Evolutionary conservation across 2,888 invertebrate genomes (phyloP).

Genomic region (Nephrocerus scutellatus): DNA sequence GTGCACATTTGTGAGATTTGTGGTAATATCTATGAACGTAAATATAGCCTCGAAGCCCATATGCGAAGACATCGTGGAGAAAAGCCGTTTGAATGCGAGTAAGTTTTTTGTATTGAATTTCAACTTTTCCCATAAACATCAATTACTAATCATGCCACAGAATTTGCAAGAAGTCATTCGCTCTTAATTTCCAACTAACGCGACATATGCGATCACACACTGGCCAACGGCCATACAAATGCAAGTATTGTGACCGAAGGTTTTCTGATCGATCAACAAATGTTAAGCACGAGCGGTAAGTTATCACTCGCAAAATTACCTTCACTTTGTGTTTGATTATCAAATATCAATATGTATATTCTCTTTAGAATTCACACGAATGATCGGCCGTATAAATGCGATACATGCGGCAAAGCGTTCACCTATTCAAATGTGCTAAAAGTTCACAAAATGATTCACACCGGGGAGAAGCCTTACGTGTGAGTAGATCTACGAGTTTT

Average conservation of each 20-base stretch:
- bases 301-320: not conserved
- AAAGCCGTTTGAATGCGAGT: conserved; percentile 45
- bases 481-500: conserved; percentile 26
- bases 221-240: conserved; percentile 42
- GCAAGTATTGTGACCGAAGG: conserved; percentile 40
- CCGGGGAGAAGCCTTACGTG: conserved; percentile 44
- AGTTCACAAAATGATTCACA: conserved; percentile 41
- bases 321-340: not conserved
- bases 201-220: conserved; percentile 46
- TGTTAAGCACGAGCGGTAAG: conserved; percentile 45
- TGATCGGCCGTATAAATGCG: conserved; percentile 41
- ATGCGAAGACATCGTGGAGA: conserved; percentile 44
- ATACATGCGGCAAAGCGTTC: conserved; percentile 43
- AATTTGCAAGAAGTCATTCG: conserved; percentile 41
- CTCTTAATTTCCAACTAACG: conserved; percentile 43
- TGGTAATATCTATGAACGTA: conserved; percentile 42
- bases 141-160: too few relatives aligned
- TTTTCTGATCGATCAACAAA: conserved; percentile 45
- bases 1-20: conserved; percentile 42
- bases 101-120: conserved; percentile 17
- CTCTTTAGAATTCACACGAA: conserved; percentile 41
- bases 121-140: too few relatives aligned
- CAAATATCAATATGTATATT: not conserved
- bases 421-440: conserved; percentile 45
- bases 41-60: conserved; percentile 42